These are phyloP conservation scores for Mythimna ferrago DNA, from an alignment of 2,888 invertebrate genomes.

Conservation along the genomic window DNA sequence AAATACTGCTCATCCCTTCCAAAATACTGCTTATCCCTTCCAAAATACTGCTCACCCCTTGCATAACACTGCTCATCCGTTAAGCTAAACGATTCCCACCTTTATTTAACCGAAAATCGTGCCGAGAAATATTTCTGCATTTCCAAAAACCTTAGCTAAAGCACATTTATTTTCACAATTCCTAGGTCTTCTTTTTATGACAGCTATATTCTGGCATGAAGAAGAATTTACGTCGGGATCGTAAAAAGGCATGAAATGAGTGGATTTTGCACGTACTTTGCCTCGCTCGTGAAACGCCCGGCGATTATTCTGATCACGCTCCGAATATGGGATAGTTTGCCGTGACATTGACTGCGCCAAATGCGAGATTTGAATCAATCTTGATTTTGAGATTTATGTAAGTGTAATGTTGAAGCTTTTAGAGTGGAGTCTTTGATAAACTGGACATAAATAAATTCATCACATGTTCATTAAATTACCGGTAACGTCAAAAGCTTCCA, in stretches of 20 bases:
- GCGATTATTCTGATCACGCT: constrained; percentile 61
- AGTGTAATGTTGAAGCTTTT: background rate
- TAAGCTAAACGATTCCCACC: constrained; percentile 1
- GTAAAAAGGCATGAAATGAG: constrained; percentile 66
- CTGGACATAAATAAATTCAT: too few species aligned
- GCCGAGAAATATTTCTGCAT: constrained; percentile 3
- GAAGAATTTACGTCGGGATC: constrained; percentile 58
- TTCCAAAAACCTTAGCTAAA: constrained; percentile 24
- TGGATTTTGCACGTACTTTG: constrained; percentile 62
- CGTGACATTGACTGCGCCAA: constrained; percentile 61
- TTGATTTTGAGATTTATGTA: constrained; percentile 41
- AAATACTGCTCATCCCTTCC: too few species aligned
- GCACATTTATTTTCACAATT: constrained; percentile 36
- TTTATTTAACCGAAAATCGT: background rate
- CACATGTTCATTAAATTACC: background rate
- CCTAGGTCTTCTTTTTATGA: constrained; percentile 56
- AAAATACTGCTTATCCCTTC: too few species aligned
- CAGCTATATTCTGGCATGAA: constrained; percentile 54
- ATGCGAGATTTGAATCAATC: constrained; percentile 60
- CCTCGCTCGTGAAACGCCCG: constrained; percentile 46
- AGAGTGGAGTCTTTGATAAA: background rate
- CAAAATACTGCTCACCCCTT: too few species aligned
- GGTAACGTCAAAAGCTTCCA: too few species aligned
- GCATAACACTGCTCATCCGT: too few species aligned
- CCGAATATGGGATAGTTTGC: constrained; percentile 63